Percentiles rank a stretch among this genome's conserved stretches.
phyloP scores from a whole-genome alignment of 2,888 invertebrate genomes.

The Petrophora chlorosata region DNA sequence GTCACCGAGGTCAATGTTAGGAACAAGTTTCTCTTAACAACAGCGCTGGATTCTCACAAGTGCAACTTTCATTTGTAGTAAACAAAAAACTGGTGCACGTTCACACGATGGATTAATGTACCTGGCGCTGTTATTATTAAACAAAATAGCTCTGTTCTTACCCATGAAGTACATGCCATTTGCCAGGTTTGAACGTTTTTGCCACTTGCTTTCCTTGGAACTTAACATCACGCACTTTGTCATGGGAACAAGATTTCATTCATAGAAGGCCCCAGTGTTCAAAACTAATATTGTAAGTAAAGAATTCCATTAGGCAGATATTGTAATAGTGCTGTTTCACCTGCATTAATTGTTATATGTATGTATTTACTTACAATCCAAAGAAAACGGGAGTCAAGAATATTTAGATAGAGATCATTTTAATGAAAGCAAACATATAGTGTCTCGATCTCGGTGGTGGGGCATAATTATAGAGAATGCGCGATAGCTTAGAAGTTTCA shows the following conservation, averaged over 20 bases:
- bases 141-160: slow-evolving; percentile 35
- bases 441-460: slow-evolving; percentile 2
- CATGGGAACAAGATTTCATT: slow-evolving; percentile 48
- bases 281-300: background rate
- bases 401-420: background rate
- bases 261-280: slow-evolving; percentile 5
- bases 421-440: slow-evolving; percentile 1
- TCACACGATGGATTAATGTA: slow-evolving; percentile 67
- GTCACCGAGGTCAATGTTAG: slow-evolving; percentile 66
- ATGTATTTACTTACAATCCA: too few relatives aligned
- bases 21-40: slow-evolving; percentile 65
- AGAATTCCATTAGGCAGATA: too few relatives aligned
- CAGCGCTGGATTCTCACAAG: slow-evolving; percentile 73
- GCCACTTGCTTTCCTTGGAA: slow-evolving; percentile 61
- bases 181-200: slow-evolving; percentile 49
- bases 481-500: slow-evolving; percentile 37
- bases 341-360: too few relatives aligned
- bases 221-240: slow-evolving; percentile 44
- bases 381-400: too few relatives aligned
- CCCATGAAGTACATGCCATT: too few relatives aligned
- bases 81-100: slow-evolving; percentile 72
- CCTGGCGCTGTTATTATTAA: slow-evolving; percentile 57
- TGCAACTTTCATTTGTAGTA: slow-evolving; percentile 79
- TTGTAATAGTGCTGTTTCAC: too few relatives aligned
- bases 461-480: slow-evolving; percentile 16